A percentile compares a stretch with the other conserved stretches of the same genome.
These are phyloP conservation scores for Knipowitschia caucasica DNA, from an alignment of 2,797 vertebrate genomes.

Conservation along the genomic window DNA sequence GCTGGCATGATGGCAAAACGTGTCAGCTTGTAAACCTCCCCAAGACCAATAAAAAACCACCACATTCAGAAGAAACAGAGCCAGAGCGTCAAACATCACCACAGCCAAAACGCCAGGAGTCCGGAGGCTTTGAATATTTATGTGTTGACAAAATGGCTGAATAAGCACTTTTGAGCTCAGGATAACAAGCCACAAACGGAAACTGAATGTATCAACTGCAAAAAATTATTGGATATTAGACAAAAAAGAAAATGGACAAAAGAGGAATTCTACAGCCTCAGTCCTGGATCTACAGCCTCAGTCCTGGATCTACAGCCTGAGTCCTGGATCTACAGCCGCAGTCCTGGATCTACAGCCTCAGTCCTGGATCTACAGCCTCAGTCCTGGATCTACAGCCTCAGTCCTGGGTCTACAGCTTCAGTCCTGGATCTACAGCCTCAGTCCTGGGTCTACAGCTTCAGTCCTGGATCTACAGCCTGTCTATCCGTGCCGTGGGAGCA, in stretches of 20 bases:
- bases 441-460: no score
- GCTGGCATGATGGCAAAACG: slow-evolving; percentile 2
- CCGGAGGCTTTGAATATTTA: slow-evolving; percentile 5
- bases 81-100: slow-evolving; percentile 18
- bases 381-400: no score
- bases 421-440: no score
- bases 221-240: slow-evolving; percentile 51
- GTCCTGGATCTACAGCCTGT: no score
- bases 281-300: no score
- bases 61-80: slow-evolving; percentile 9
- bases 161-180: slow-evolving; percentile 25
- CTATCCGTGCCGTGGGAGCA: no score
- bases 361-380: no score
- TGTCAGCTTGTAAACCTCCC: slow-evolving; percentile 9
- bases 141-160: slow-evolving; percentile 31
- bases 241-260: not conserved
- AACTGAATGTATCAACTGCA: slow-evolving; percentile 32
- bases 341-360: no score
- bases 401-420: no score
- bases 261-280: not conserved
- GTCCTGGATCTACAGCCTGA: no score
- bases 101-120: slow-evolving; percentile 11
- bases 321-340: no score
- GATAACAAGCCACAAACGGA: slow-evolving; percentile 45
- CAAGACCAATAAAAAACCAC: slow-evolving; percentile 20